Evolutionary conservation across 2,888 invertebrate species (phyloP).

Genomic region (Parochlus steinenii): DNA sequence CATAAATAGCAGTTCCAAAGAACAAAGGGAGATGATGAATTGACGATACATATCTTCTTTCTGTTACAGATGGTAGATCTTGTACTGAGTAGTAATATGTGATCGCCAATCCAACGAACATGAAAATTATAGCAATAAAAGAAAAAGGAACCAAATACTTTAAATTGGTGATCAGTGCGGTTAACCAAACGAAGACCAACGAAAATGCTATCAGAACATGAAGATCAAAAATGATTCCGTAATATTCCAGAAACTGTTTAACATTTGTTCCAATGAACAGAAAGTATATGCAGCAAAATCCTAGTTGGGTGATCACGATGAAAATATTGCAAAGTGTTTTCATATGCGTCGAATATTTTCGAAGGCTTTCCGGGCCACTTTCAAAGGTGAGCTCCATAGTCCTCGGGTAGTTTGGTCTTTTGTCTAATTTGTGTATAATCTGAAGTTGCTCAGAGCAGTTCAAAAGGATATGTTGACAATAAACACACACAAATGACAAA

Average conservation of each 20-base stretch:
- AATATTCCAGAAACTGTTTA: no score
- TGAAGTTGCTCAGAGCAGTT: slow-evolving; percentile 52
- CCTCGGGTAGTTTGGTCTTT: slow-evolving; percentile 56
- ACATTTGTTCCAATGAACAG: no score
- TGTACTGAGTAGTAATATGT: no score
- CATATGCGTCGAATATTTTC: slow-evolving; percentile 43
- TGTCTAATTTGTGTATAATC: slow-evolving; percentile 35
- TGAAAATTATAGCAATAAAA: no score
- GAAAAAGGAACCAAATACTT: no score
- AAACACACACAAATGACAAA: slow-evolving; percentile 73
- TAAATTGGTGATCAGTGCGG: no score
- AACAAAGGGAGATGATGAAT: slow-evolving; percentile 47
- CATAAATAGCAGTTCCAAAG: slow-evolving; percentile 64
- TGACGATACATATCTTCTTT: slow-evolving; percentile 28
- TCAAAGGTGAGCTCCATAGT: slow-evolving; percentile 69
- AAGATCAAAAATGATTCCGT: no score
- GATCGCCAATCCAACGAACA: no score
- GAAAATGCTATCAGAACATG: no score
- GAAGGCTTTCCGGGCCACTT: slow-evolving; percentile 48
- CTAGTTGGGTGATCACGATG: slow-evolving; percentile 46
- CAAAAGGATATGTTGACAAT: slow-evolving; percentile 86
- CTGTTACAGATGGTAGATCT: no score
- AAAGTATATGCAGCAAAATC: not conserved
- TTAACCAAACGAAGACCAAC: slow-evolving; percentile 5
- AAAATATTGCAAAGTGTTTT: slow-evolving; percentile 64